A percentile compares a stretch with the other conserved stretches of the same genome.
Conservation (phyloP, 2,797 vertebrate species). For the Morelia viridis region DNA sequence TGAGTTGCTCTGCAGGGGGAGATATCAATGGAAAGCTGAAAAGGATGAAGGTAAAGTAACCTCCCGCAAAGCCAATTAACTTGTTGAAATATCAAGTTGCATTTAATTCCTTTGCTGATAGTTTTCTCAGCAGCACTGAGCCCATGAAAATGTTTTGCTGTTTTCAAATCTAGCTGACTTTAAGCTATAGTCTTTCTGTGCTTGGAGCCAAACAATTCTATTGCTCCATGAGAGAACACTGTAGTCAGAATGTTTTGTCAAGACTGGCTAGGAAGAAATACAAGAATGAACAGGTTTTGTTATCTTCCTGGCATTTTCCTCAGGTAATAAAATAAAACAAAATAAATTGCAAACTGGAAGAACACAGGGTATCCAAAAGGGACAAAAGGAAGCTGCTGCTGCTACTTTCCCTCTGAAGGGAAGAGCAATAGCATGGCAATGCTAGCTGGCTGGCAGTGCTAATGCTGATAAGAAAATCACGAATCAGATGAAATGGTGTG, state of each 20-base stretch:
- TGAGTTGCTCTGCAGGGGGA: background rate
- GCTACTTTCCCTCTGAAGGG: background rate
- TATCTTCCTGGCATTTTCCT: background rate
- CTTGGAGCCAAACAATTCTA: background rate
- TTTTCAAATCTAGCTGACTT: background rate
- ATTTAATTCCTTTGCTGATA: background rate
- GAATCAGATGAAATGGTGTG: background rate
- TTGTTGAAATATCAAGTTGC: background rate
- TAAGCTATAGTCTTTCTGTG: background rate
- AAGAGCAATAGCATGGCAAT: background rate
- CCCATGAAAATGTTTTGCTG: background rate
- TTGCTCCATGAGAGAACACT: background rate
- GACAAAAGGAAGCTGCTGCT: background rate
- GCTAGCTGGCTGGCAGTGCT: background rate
- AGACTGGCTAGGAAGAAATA: background rate
- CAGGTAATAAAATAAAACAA: background rate
- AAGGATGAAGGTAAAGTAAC: background rate
- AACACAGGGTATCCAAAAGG: background rate
- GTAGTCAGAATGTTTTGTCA: background rate
- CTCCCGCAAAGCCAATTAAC: background rate
- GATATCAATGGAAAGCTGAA: background rate
- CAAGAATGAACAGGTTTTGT: background rate
- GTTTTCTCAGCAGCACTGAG: background rate
- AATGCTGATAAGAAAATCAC: background rate
- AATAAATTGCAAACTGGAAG: background rate